Base-by-base conservation (phyloP, 2,113 vertebrate genomes). In the Montifringilla adamsi region DNA sequence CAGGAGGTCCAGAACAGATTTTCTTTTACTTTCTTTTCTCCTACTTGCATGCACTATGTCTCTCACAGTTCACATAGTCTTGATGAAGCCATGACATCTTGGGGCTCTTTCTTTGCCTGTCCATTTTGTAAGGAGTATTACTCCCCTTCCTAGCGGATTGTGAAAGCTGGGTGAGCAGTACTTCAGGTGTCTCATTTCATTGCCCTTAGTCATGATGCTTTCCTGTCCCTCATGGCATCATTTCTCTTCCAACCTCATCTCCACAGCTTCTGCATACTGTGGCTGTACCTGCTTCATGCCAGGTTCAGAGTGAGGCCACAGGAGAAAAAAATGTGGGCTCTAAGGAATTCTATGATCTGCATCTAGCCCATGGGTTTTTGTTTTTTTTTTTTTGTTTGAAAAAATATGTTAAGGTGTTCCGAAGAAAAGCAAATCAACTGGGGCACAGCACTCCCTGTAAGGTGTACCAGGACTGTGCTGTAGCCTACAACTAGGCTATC, bases 201-300 rank as follows among this genome's bases (percentile, higher is more conserved):
- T 92, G 44, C 13, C 15, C 12, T 14, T 9, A 30, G 44, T 31
- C 17, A 19, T 12, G 23, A n/a, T 81, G 22, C 67, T 50, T 77
- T 87, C 19, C 33, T 59, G 12, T 62, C 44, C n/a, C 44, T 84
- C 18, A 10, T 13, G 31, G 44, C 27, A 55, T 8, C 8, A 8
- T 58, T 90, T 84, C 55, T 58, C 53, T 76, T n/a, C 67, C 39
- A 70, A 15, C 28, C 41, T 92, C 67, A 31, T 56, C 62, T 66
- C 72, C 16, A 3, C 15, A 62, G 30, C 2, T 6, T 20, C 7
- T 31, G 8, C 0, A 0, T 31, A 8, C 15, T 63, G 60, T 76
- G 52, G 37, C 63, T 84, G 47, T 58, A 62, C 37, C 82, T 67
- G 73, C 58, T 76, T 76, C 63, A 33, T 68, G 37, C 8, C 43